phyloP scores from a whole-genome alignment of 2,797 vertebrate species.

The Malurus leucopterus region DNA sequence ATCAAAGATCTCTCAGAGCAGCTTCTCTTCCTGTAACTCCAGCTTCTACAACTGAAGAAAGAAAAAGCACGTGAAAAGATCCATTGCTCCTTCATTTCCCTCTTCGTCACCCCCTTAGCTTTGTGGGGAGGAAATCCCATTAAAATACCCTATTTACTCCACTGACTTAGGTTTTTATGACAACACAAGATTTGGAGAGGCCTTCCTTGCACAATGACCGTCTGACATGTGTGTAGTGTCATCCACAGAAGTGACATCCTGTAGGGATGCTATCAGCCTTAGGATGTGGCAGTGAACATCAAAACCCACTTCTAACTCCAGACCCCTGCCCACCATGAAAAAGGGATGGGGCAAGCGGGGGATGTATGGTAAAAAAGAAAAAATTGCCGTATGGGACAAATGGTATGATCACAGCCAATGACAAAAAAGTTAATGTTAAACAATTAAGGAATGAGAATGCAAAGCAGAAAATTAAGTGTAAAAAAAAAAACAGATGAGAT shows the following conservation, averaged over 20 bases:
- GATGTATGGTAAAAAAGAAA: neutral
- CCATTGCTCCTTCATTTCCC: neutral
- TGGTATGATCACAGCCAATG: neutral
- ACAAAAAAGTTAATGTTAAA: neutral
- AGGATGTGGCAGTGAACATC: neutral
- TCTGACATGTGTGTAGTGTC: neutral
- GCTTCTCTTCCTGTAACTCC: neutral
- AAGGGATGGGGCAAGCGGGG: neutral
- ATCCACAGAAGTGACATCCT: neutral
- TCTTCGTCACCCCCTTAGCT: neutral
- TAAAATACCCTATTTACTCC: neutral
- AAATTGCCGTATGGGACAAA: neutral
- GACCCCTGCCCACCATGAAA: neutral
- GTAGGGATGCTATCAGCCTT: neutral
- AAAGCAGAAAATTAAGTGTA: neutral
- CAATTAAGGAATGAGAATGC: neutral
- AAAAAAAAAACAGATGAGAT: neutral
- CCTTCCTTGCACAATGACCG: accelerated
- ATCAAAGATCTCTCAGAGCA: neutral
- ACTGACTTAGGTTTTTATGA: neutral
- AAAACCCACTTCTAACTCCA: neutral
- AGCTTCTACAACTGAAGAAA: neutral
- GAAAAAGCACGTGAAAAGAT: neutral
- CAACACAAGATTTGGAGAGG: neutral
- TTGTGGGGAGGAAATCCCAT: neutral